Percentiles rank a stretch among this genome's conserved stretches.
These are phyloP conservation scores for Manduca sexta DNA, from an alignment of 1,140 invertebrate species.

Conservation along the genomic window DNA sequence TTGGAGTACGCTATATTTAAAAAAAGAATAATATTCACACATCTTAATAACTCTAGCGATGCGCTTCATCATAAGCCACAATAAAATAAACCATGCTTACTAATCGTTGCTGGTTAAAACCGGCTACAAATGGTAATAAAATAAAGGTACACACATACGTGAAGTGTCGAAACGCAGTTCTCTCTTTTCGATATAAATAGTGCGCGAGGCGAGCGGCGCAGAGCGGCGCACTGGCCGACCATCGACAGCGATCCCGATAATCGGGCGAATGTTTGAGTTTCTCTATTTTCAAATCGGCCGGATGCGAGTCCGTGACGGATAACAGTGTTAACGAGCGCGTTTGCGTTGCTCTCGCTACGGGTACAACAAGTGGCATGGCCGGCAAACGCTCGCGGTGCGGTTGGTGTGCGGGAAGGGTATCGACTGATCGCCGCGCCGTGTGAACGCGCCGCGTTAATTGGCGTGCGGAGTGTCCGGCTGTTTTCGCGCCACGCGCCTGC, in stretches of 20 bases:
- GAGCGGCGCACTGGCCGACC: conserved; percentile 58
- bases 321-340: conserved; percentile 32
- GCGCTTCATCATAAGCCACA: conserved; percentile 43
- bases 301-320: conserved; percentile 32
- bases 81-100: conserved; percentile 55
- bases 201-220: conserved; percentile 40
- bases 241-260: conserved; percentile 67
- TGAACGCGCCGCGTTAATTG: conserved; percentile 63
- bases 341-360: conserved; percentile 27
- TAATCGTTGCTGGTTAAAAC: conserved; percentile 60
- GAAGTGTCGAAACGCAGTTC: conserved; percentile 56
- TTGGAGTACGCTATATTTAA: not conserved
- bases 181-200: conserved; percentile 66
- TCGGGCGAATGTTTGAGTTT: conserved; percentile 64
- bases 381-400: conserved; percentile 24
- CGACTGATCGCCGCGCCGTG: conserved; percentile 30
- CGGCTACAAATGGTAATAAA: conserved; percentile 68
- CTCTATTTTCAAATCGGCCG: conserved; percentile 66
- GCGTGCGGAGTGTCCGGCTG: conserved; percentile 52
- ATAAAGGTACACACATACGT: conserved; percentile 57
- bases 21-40: not conserved
- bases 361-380: conserved; percentile 16
- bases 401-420: conserved; percentile 29
- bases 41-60: conserved; percentile 27
- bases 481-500: conserved; percentile 56